Percentiles rank a stretch among this genome's conserved stretches.
Conservation (phyloP, 2,113 vertebrate species). For the Echinops telfairi region DNA sequence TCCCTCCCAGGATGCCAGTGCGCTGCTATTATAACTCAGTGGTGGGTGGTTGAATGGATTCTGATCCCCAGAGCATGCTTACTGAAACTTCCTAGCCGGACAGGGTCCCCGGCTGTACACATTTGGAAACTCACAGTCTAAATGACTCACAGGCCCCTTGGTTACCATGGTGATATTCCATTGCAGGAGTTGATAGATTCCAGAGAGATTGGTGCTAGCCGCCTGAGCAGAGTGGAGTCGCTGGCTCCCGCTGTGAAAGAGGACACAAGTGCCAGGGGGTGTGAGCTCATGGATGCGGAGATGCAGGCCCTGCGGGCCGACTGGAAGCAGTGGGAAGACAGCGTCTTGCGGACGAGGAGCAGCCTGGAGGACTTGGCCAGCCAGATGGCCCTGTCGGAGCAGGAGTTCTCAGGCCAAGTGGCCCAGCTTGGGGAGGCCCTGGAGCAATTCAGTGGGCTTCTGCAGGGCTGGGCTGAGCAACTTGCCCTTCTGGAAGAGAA, state of each 20-base stretch:
- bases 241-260: constrained; percentile 89
- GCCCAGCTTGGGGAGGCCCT: constrained; percentile 90
- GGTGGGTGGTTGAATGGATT: not conserved
- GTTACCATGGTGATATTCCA: constrained; percentile 94
- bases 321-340: constrained; percentile 96
- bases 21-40: not conserved
- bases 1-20: not conserved
- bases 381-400: constrained; percentile 91
- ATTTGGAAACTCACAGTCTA: constrained; percentile 52
- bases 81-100: constrained; percentile 57
- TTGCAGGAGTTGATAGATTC: constrained; percentile 96
- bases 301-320: constrained; percentile 93
- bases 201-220: constrained; percentile 91
- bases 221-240: constrained; percentile 91
- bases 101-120: constrained; percentile 46
- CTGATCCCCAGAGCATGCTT: not conserved
- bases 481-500: constrained; percentile 89
- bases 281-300: constrained; percentile 93
- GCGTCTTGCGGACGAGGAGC: constrained; percentile 87
- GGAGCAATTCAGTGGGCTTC: constrained; percentile 86
- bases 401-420: constrained; percentile 90
- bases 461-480: constrained; percentile 90
- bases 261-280: constrained; percentile 90
- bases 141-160: constrained; percentile 78
- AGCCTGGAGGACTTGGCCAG: constrained; percentile 90